These are phyloP conservation scores for Silurus glanis DNA, from an alignment of 2,113 vertebrate species.

Conservation along the genomic window DNA sequence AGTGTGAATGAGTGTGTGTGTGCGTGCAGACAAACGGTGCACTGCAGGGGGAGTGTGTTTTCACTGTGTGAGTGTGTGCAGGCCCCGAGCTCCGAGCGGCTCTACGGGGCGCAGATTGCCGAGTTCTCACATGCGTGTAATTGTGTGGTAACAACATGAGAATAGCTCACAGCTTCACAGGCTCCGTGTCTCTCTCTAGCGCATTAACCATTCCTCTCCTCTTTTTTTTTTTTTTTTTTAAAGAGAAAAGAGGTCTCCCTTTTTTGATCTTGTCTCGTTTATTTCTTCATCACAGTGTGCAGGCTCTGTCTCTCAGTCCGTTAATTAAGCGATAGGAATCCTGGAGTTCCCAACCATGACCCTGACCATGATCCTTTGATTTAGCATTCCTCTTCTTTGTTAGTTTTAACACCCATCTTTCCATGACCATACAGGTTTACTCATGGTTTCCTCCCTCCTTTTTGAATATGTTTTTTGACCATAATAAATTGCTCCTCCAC, in stretches of 20 bases:
- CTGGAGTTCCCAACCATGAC: no score
- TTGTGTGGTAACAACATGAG: conserved; percentile 43
- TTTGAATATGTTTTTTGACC: neutral
- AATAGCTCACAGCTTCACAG: conserved; percentile 5
- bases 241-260: neutral
- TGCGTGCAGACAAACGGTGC: neutral
- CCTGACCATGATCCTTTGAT: neutral
- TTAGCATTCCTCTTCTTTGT: neutral
- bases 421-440: neutral
- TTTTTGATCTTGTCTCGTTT: neutral
- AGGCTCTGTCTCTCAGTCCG: conserved; percentile 1
- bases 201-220: neutral
- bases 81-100: conserved; percentile 14
- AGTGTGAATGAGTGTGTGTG: neutral
- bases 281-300: conserved; percentile 1
- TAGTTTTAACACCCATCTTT: no score
- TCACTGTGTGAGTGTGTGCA: conserved; percentile 12
- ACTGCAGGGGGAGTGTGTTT: conserved; percentile 22
- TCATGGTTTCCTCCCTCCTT: neutral
- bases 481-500: neutral
- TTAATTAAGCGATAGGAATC: neutral
- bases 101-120: conserved; percentile 37
- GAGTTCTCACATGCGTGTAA: conserved; percentile 43
- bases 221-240: neutral
- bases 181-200: neutral